Evolutionary conservation across 1,140 invertebrate species (phyloP), one percentile per base, ranked within the genome.

Genomic region (Tetragnatha versicolor): DNA sequence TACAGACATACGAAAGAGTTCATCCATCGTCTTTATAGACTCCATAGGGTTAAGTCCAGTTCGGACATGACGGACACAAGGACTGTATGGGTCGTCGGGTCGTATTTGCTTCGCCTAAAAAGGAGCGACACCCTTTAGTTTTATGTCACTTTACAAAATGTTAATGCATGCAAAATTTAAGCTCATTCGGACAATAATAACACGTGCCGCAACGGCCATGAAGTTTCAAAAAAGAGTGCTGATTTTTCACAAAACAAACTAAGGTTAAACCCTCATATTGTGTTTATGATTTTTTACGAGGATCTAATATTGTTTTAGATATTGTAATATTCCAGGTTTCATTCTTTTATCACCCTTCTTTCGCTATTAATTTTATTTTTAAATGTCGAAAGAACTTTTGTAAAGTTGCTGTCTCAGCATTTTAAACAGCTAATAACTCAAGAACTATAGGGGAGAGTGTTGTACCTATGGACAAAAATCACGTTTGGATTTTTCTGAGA

Each of bases 1-100:
- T 3, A 90, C 89, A 27, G 94, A 91, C 85, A 92, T 93, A 5
- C 90, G 88, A 79, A 98, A 91, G 85, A 97, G 91, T 85, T 92
- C 92, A 83, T 95, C 93, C 85, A 99, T 90, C 27, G 96, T 97
- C 29, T 66, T 55, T 0, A 80, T 63, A 10, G 53, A 60, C 51
- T 80, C 63, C 14, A 76, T 37, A 35, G 72, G 79, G 25, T 66
- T 69, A 17, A 60, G 17, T 14, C 33, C 14, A 20, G 37, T 63
- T 6, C 60, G 45, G 10, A 79, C 68, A 25, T 45, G 45, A 12
- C 78, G 35, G n/a, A 75, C 68, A 17, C 66, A 58, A 10, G 78
- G 68, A n/a, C 78, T 79, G 42, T 75, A 55, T 0, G 78, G 78
- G 22, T 79, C 78, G 31, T 63, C 31, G 22, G 61, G 55, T 45